Conservation (phyloP, 2,888 invertebrate genomes). For the Drosophila tripunctata region DNA sequence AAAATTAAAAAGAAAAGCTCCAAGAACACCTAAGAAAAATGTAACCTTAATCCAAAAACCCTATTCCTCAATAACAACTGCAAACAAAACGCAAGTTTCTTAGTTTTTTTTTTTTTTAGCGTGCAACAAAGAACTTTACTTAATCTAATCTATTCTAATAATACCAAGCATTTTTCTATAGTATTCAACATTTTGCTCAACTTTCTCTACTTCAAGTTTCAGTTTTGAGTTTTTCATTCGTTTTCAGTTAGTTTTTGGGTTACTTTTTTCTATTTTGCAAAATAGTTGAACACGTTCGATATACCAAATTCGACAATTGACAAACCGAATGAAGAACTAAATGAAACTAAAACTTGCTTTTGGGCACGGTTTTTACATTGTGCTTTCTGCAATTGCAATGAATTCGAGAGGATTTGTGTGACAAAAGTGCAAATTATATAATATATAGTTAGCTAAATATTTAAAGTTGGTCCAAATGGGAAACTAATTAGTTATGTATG, state of each 20-base stretch:
- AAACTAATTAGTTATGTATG: constrained; percentile 11
- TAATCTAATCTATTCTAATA: constrained; percentile 20
- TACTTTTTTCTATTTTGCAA: constrained; percentile 10
- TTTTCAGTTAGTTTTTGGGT: background rate
- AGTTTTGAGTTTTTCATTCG: constrained; percentile 7
- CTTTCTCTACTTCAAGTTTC: constrained; percentile 56
- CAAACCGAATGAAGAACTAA: constrained; percentile 11
- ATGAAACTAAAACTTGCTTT: constrained; percentile 55
- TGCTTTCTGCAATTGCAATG: constrained; percentile 49
- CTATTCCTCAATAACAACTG: constrained; percentile 22
- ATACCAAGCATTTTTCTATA: constrained; percentile 54
- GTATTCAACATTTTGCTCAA: constrained; percentile 57
- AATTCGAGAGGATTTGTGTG: constrained; percentile 16
- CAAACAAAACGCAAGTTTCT: constrained; percentile 49
- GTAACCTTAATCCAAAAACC: background rate
- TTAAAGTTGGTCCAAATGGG: constrained; percentile 17
- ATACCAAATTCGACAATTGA: constrained; percentile 40
- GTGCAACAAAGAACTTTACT: constrained; percentile 63
- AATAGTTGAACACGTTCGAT: constrained; percentile 37
- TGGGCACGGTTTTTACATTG: constrained; percentile 70
- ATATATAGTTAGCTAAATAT: constrained; percentile 17
- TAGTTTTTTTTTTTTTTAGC: constrained; percentile 55
- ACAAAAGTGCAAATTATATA: constrained; percentile 1
- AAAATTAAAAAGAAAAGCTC: background rate
- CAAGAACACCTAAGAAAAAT: background rate